A percentile compares a stretch with the other conserved stretches of the same genome.
Conservation (phyloP, 1,140 invertebrate species). For the Drosophila eugracilis region DNA sequence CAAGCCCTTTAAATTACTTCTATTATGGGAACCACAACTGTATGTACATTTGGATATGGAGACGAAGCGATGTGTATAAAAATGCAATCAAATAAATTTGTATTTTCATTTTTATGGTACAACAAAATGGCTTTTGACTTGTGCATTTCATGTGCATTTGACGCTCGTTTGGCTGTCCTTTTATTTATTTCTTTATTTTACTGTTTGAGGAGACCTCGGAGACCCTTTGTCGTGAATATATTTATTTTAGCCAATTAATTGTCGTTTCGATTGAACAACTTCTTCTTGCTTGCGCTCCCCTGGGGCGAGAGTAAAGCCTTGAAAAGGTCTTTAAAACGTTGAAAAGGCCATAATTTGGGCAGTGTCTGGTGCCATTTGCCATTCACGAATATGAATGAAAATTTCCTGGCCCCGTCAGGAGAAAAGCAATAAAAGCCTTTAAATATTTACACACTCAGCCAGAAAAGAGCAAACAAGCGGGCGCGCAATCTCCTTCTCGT, state of each 20-base stretch:
- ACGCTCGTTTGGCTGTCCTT: constrained; percentile 38
- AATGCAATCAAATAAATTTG: constrained; percentile 61
- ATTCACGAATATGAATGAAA: constrained; percentile 43
- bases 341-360: constrained; percentile 41
- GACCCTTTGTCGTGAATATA: constrained; percentile 38
- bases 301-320: neutral
- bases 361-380: constrained; percentile 14
- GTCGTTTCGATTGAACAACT: constrained; percentile 12
- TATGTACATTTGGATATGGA: constrained; percentile 11
- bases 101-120: constrained; percentile 60
- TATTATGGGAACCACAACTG: neutral
- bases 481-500: constrained; percentile 52
- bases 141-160: constrained; percentile 51
- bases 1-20: neutral
- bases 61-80: constrained; percentile 32
- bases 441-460: constrained; percentile 71
- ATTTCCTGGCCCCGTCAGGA: constrained; percentile 22
- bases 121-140: constrained; percentile 64
- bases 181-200: constrained; percentile 39
- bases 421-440: constrained; percentile 74
- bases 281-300: neutral
- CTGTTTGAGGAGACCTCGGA: constrained; percentile 10
- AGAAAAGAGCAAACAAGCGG: constrained; percentile 70
- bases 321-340: constrained; percentile 22
- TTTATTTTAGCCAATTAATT: constrained; percentile 51